These are phyloP conservation scores for Nycticebus coucang DNA, from an alignment of 2,113 vertebrate species.

Conservation along the genomic window DNA sequence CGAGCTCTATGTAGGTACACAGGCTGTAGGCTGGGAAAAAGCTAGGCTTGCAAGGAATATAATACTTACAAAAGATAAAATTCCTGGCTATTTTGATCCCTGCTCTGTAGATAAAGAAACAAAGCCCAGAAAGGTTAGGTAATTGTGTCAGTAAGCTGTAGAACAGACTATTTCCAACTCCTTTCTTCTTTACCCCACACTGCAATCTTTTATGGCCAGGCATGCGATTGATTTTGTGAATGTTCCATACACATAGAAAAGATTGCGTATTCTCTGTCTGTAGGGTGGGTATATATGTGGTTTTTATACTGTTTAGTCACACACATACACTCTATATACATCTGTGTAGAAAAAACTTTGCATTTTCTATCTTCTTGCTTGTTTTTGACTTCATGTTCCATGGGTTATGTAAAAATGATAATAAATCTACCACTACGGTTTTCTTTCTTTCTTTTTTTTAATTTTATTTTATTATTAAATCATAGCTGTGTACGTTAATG, in stretches of 20 bases:
- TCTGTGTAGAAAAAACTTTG: not conserved
- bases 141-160: not conserved
- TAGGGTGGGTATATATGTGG: not conserved
- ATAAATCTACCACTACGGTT: not conserved
- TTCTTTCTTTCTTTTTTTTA: too few species aligned
- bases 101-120: not conserved
- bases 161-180: not conserved
- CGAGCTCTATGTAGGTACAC: not conserved
- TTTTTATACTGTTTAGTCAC: not conserved
- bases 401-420: not conserved
- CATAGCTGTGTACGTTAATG: too few species aligned
- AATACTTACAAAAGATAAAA: not conserved
- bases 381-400: slow-evolving; percentile 7
- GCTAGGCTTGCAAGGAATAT: not conserved
- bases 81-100: not conserved
- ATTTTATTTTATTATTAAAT: too few species aligned
- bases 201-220: not conserved
- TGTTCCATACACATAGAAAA: not conserved
- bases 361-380: not conserved
- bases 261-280: not conserved
- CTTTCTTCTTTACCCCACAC: not conserved
- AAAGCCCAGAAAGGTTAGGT: not conserved
- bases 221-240: not conserved
- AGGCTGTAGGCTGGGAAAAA: not conserved
- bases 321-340: not conserved